A percentile compares a stretch with the other conserved stretches of the same genome.
Conservation (phyloP, 2,888 invertebrate species). For the Polydesmus complanatus region DNA sequence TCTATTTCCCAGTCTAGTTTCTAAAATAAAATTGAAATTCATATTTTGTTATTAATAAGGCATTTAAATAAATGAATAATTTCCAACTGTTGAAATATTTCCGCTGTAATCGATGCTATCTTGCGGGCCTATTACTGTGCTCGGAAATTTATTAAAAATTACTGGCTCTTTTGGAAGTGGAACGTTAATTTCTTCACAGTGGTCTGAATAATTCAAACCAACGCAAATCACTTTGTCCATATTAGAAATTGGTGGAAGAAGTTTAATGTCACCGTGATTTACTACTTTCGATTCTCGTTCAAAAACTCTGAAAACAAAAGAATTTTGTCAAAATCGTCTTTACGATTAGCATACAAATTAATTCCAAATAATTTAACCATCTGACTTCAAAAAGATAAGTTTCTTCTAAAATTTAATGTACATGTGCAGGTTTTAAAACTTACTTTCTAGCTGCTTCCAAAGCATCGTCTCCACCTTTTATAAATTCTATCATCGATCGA, state of each 20-base stretch:
- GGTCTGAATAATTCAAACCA: constrained; percentile 72
- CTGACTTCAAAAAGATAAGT: not conserved
- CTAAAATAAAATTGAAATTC: constrained; percentile 35
- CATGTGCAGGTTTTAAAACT: not conserved
- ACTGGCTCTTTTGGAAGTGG: constrained; percentile 60
- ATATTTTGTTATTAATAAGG: not conserved
- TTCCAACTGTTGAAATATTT: not conserved
- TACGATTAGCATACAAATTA: not conserved
- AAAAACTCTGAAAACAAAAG: not conserved
- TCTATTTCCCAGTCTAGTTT: constrained; percentile 82
- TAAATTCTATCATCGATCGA: not conserved
- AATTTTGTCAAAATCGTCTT: not conserved
- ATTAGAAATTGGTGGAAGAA: constrained; percentile 57
- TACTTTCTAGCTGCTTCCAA: constrained; percentile 2
- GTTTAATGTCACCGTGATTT: constrained; percentile 21
- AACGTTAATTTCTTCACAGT: constrained; percentile 67
- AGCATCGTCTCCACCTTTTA: not conserved
- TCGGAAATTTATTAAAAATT: constrained; percentile 75
- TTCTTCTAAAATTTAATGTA: not conserved
- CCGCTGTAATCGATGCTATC: constrained; percentile 44
- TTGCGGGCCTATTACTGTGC: constrained; percentile 56
- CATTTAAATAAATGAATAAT: constrained; percentile 22
- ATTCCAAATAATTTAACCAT: not conserved
- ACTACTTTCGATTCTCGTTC: not conserved
- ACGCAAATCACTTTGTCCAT: constrained; percentile 75